Percentiles rank a stretch among this genome's conserved stretches.
phyloP scores from a whole-genome alignment of 2,797 vertebrate species.

The Danio choprae region DNA sequence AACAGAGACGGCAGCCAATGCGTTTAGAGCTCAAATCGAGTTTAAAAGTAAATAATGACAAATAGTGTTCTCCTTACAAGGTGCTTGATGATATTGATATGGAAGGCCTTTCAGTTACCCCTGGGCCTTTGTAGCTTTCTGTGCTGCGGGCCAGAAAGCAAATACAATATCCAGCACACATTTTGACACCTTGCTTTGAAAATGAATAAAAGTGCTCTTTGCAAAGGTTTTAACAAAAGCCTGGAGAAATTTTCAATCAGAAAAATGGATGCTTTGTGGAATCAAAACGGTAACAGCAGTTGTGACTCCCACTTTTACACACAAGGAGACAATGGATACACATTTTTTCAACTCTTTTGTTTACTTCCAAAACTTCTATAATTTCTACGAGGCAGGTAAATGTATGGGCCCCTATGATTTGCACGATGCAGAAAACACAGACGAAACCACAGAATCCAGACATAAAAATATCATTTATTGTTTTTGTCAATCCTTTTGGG shows the following conservation, averaged over 20 bases:
- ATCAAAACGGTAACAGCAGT: neutral
- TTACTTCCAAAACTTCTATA: no score
- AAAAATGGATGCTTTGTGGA: neutral
- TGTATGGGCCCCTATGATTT: no score
- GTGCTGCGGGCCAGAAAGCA: neutral
- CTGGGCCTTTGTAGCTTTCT: neutral
- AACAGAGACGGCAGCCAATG: constrained; percentile 22
- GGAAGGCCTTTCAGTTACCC: constrained; percentile 35
- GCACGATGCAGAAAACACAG: no score
- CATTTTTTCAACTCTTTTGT: no score
- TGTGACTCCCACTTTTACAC: neutral
- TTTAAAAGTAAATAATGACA: constrained; percentile 49
- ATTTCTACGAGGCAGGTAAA: no score
- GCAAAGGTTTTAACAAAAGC: neutral
- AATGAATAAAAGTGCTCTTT: neutral
- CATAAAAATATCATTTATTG: no score
- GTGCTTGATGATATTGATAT: constrained; percentile 33
- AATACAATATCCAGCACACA: neutral
- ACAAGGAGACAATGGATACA: no score
- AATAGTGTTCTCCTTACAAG: constrained; percentile 27
- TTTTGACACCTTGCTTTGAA: constrained; percentile 20
- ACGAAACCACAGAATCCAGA: no score
- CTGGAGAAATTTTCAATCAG: neutral
- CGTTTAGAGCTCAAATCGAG: constrained; percentile 24
- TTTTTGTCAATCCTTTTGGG: no score